Evolutionary conservation across 2,113 vertebrate species (phyloP), one percentile per base, ranked within the genome.

Genomic region (Dasypus novemcinctus): DNA sequence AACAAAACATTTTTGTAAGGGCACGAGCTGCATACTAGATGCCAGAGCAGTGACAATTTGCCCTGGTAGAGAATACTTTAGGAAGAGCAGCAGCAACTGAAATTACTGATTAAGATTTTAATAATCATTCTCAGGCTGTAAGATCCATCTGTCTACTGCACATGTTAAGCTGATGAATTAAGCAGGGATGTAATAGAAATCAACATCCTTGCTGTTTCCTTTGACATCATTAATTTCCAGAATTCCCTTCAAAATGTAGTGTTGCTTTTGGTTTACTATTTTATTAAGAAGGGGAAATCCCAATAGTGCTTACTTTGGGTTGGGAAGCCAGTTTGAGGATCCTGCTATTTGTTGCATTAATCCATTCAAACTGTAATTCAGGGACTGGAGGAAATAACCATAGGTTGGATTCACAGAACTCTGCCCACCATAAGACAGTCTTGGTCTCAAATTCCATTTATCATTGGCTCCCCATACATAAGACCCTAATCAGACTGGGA

Each of bases 211-310:
- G 41, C 1, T 41, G 23, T 76, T 93, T 94, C 92, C 31, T 71
- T 64, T 94, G 31, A 79, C 41, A 10, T 38, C 29, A 43, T 18
- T 72, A 46, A 71, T 92, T 92, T 86, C n/a, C 69, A 90, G 78
- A 89, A n/a, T 94, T 74, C 61, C 75, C 71, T 88, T 94, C 72
- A 76, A 92, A 82, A 41, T n/a, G 33, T 5, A 88, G 31, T 64
- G 13, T 46, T 94, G 27, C 5, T 14, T 91, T 88, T 74, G 33
- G n/a, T 49, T 93, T 90, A 76, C 31, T 27, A 20, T 92, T 85
- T 80, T 89, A 14, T 69, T 85, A 85, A 74, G 84, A 92, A 63
- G 18, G 36, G 10, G 27, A 0, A 14, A 38, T 68, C 20, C 49
- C 36, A 63, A 0, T 72, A 43, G 41, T 83, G 31, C 57, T 82